A percentile compares a stretch with the other conserved stretches of the same genome.
These are phyloP conservation scores for Ammodytes dubius DNA, from an alignment of 2,113 vertebrate genomes.

Conservation along the genomic window DNA sequence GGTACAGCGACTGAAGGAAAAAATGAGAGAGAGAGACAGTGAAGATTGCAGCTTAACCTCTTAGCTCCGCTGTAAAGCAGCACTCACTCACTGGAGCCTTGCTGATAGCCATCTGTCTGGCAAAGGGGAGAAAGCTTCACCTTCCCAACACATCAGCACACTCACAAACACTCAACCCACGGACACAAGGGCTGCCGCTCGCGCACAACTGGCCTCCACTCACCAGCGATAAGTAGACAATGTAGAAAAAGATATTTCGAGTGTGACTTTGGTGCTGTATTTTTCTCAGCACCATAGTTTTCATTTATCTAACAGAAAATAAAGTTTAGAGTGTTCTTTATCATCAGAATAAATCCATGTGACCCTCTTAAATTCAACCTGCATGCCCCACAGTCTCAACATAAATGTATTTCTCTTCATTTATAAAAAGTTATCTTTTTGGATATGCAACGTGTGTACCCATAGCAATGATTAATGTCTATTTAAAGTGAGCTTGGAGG, in stretches of 20 bases:
- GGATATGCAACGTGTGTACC: neutral
- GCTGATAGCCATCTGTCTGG: conserved; percentile 80
- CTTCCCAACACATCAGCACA: conserved; percentile 61
- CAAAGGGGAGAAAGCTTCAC: conserved; percentile 60
- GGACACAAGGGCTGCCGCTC: conserved; percentile 51
- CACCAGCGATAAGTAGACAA: conserved; percentile 11
- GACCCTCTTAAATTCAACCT: conserved; percentile 24
- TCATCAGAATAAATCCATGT: conserved; percentile 29
- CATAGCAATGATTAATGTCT: conserved; percentile 46
- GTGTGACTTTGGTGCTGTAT: conserved; percentile 24
- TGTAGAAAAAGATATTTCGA: conserved; percentile 36
- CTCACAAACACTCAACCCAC: conserved; percentile 55
- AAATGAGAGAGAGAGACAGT: conserved; percentile 66
- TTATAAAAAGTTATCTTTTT: conserved; percentile 31
- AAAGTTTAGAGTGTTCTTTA: conserved; percentile 36
- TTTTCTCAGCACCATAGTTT: neutral
- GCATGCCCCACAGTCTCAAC: neutral
- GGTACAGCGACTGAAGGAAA: conserved; percentile 59
- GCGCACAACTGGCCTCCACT: conserved; percentile 32
- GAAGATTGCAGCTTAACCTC: conserved; percentile 79
- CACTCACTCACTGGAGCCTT: conserved; percentile 71
- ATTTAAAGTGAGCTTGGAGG: conserved; percentile 32
- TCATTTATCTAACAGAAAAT: conserved; percentile 39
- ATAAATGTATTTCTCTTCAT: conserved; percentile 27
- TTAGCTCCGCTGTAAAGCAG: conserved; percentile 72